Conservation (phyloP, 2,888 invertebrate species). For the Drosophila ezoana region DNA sequence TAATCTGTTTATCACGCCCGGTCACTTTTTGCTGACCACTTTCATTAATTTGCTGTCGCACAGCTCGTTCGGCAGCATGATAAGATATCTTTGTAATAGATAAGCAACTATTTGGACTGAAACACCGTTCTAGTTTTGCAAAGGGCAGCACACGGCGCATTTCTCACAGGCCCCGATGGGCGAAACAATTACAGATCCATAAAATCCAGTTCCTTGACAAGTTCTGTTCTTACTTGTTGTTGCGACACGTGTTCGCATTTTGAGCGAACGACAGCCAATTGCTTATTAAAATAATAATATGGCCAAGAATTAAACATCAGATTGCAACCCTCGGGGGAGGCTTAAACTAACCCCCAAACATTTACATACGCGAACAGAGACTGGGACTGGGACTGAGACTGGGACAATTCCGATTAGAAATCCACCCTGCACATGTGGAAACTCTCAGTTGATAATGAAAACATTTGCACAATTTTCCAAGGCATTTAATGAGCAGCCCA, state of each 20-base stretch:
- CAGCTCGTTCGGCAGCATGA: constrained; percentile 13
- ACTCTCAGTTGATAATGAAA: constrained; percentile 64
- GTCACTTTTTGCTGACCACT: constrained; percentile 28
- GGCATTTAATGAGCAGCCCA: constrained; percentile 39
- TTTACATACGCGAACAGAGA: constrained; percentile 20
- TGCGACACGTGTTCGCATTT: constrained; percentile 73
- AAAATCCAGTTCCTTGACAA: constrained; percentile 13
- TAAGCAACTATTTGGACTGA: constrained; percentile 25
- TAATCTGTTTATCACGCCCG: constrained; percentile 46
- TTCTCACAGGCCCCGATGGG: constrained; percentile 36
- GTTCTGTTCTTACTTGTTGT: constrained; percentile 31
- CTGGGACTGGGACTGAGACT: neutral
- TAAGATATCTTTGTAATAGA: constrained; percentile 34
- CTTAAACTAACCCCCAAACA: constrained; percentile 38
- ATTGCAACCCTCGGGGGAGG: constrained; percentile 47
- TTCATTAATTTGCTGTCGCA: constrained; percentile 20
- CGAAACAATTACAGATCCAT: constrained; percentile 51
- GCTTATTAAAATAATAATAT: constrained; percentile 76
- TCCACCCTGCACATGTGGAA: constrained; percentile 56
- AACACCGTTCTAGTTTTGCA: constrained; percentile 14
- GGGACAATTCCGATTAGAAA: constrained; percentile 33
- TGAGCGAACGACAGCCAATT: constrained; percentile 46
- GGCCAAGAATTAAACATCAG: constrained; percentile 63
- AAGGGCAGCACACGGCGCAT: constrained; percentile 37
- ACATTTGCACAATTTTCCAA: constrained; percentile 45